These are phyloP conservation scores for Eubucco bourcierii DNA, from an alignment of 2,113 vertebrate species.

Conservation along the genomic window DNA sequence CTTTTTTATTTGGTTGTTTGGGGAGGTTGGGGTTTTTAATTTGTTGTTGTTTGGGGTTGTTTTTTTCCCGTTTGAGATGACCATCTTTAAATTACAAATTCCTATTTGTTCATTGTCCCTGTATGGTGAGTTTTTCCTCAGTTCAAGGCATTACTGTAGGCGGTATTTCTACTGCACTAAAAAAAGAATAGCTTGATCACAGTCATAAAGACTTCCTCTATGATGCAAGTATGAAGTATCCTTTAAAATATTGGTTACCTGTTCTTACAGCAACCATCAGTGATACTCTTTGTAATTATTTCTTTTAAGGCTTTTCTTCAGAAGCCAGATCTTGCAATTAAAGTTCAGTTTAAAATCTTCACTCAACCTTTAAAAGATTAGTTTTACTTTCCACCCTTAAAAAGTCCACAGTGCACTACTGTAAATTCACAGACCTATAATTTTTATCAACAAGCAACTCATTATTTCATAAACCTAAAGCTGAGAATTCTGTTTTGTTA, in stretches of 20 bases:
- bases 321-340: background rate
- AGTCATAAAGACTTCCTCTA: background rate
- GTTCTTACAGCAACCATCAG: background rate
- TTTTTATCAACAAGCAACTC: conserved; percentile 23
- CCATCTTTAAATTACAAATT: background rate
- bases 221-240: background rate
- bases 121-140: background rate
- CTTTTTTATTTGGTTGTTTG: too few relatives aligned
- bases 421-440: background rate
- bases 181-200: background rate
- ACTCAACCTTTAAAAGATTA: background rate
- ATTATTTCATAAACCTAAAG: conserved; percentile 9
- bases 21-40: too few relatives aligned
- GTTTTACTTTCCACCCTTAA: background rate
- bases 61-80: background rate
- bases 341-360: background rate
- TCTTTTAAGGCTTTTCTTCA: background rate
- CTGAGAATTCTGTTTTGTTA: background rate
- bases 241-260: background rate
- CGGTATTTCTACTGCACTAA: background rate
- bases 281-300: background rate
- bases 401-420: background rate
- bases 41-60: too few relatives aligned
- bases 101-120: background rate
- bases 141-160: background rate